Conservation (phyloP, 2,113 vertebrate species). For the Donacobius atricapilla region DNA sequence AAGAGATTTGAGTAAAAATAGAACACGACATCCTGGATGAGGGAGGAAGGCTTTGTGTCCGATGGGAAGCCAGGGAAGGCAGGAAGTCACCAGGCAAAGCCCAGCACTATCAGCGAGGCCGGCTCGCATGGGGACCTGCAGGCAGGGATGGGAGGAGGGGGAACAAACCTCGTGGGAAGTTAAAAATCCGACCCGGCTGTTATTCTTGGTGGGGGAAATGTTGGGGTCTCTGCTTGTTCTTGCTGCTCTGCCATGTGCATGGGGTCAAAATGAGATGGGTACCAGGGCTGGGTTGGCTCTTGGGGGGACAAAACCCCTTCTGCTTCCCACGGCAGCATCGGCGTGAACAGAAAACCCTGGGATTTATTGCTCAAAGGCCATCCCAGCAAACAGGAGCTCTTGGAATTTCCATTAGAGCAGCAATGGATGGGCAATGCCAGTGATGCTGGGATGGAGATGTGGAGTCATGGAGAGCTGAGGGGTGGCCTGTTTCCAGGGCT, state of each 20-base stretch:
- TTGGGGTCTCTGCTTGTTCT: background rate
- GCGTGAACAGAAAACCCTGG: rapidly evolving
- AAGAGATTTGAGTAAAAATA: slow-evolving; percentile 44
- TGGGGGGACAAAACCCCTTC: background rate
- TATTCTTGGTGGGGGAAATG: rapidly evolving
- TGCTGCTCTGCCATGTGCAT: background rate
- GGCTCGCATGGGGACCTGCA: rapidly evolving
- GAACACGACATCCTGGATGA: slow-evolving; percentile 34
- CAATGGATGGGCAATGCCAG: background rate
- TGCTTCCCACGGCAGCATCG: rapidly evolving
- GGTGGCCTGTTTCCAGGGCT: background rate
- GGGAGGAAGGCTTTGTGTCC: background rate
- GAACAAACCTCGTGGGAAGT: background rate
- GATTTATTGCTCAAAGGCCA: background rate
- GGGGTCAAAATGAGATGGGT: background rate
- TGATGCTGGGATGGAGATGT: background rate
- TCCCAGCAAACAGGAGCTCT: background rate
- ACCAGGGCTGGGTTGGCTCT: background rate
- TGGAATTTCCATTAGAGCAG: background rate
- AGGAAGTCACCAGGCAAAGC: slow-evolving; percentile 17
- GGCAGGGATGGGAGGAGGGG: background rate
- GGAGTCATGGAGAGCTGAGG: background rate
- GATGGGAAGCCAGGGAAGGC: background rate
- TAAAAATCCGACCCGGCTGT: background rate
- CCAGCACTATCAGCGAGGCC: rapidly evolving